phyloP scores from a whole-genome alignment of 2,113 vertebrate genomes.

The rat (Rattus norvegicus) region DNA sequence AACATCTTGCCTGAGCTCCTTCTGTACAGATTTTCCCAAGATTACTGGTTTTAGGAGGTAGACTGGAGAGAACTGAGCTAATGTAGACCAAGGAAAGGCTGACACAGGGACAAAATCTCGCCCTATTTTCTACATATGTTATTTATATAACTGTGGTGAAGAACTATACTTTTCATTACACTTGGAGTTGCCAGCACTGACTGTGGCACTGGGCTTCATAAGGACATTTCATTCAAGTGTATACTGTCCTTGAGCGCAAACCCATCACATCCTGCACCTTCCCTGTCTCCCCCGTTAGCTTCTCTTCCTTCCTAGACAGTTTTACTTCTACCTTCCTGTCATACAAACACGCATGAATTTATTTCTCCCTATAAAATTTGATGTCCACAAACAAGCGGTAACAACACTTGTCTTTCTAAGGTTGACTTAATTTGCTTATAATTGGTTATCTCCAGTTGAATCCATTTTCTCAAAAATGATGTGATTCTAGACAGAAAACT shows the following conservation, averaged over 20 bases:
- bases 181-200: background rate
- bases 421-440: background rate
- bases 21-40: background rate
- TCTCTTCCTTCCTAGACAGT: background rate
- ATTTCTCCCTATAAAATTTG: background rate
- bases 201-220: background rate
- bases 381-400: background rate
- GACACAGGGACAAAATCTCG: background rate
- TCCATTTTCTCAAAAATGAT: background rate
- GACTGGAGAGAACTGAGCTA: background rate
- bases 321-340: background rate
- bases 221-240: background rate
- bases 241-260: background rate
- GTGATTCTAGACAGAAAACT: background rate
- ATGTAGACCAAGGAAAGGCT: no score
- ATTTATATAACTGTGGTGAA: background rate
- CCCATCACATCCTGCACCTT: no score
- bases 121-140: background rate
- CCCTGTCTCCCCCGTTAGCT: background rate
- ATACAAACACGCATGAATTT: no score
- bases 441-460: no score
- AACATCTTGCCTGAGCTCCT: background rate
- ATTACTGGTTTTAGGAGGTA: background rate
- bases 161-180: background rate
- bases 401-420: background rate